Base-by-base conservation (phyloP, 2,797 vertebrate species). In the Anisognathus igniventris region DNA sequence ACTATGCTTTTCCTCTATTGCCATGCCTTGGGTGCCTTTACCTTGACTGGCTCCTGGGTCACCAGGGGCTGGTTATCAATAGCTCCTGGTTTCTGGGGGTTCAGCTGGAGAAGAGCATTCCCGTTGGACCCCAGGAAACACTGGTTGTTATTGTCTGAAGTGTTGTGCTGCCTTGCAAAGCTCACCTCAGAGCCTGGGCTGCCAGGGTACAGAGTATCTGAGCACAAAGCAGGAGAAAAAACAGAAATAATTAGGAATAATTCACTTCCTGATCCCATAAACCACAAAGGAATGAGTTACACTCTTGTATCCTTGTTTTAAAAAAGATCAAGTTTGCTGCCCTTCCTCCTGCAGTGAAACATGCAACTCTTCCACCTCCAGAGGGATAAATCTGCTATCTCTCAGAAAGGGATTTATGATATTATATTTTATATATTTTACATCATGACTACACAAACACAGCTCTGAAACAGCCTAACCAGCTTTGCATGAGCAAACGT, bases 1-100 rank as follows among this genome's bases (percentile, higher is more conserved):
- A 76, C 86, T 24, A 25, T 78, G 22, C 30, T 66, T 91, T 57
- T 47, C 3, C 48, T 42, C 6, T 4, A 25, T 51, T 79, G n/a
- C 37, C 31, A 7, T 31, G 44, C 31, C 15, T 27, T 9, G 24
- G 53, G 33, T 27, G 17, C 42, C 84, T 57, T 95, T 97, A 98
- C 99, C 98, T 99, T 99, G 92, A 99, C 98, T 57, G 98, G 98
- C 54, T 99, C 99, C 27, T 99, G 99, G 28, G 97, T 99, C 92
- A 99, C 99, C 71, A 99, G 97, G 9, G 99, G 97, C 91, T 99
- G 99, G 98, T 99, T 99, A 96, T 99, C 99, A 61, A 99, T 99
- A 72, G 99, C 99, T 94, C 99, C 99, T 4, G 99, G 99, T 94
- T 98, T 98, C 96, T 99, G 99, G 83, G 98, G 98, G 84, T 97